Evolutionary conservation across 2,113 vertebrate species (phyloP).

Genomic region (Phylloscopus trochiloides): DNA sequence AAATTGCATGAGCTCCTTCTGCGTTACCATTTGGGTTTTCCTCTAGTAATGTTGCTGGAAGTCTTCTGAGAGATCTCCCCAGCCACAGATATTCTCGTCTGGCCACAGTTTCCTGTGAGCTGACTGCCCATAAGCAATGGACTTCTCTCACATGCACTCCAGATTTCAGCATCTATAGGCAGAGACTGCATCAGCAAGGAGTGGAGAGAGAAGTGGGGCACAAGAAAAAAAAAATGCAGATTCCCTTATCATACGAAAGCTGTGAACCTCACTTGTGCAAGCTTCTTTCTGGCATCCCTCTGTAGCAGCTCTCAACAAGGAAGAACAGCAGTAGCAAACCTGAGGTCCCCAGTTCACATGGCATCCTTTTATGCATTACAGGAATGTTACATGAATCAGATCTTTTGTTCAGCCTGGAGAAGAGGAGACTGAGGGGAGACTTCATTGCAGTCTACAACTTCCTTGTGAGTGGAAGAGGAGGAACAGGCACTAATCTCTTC

Average conservation of each 20-base stretch:
- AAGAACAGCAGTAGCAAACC: background rate
- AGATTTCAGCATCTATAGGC: background rate
- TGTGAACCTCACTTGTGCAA: background rate
- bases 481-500: too few species aligned
- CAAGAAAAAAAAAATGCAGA: background rate
- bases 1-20: background rate
- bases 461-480: background rate
- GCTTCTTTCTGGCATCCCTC: background rate
- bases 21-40: background rate
- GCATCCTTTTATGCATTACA: background rate
- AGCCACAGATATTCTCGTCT: background rate
- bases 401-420: background rate
- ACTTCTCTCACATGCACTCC: background rate
- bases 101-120: background rate
- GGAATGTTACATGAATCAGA: background rate
- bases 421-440: background rate
- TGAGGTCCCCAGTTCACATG: background rate
- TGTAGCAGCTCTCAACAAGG: background rate
- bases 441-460: background rate
- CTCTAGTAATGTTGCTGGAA: background rate
- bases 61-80: background rate
- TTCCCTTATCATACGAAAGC: background rate
- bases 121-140: background rate
- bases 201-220: background rate
- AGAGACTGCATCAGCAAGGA: background rate